A percentile compares a stretch with the other conserved stretches of the same genome.
Conservation (phyloP, 2,113 vertebrate genomes). For the Onychostoma macrolepis region DNA sequence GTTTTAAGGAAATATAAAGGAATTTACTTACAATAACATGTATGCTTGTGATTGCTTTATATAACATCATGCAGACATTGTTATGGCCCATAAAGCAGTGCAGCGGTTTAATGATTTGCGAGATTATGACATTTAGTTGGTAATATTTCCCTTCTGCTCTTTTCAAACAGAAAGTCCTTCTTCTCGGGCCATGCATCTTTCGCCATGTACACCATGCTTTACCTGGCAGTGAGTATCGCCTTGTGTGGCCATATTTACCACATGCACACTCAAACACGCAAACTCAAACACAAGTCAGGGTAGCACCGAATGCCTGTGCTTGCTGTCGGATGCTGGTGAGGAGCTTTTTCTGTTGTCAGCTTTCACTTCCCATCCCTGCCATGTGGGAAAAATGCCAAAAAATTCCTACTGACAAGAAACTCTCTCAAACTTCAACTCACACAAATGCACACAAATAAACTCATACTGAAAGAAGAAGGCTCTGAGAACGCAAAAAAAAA, state of each 20-base stretch:
- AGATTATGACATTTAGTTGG: slow-evolving; percentile 3
- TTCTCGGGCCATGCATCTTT: slow-evolving; percentile 82
- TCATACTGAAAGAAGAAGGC: slow-evolving; percentile 58
- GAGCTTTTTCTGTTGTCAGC: slow-evolving; percentile 46
- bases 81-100: slow-evolving; percentile 14
- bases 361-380: slow-evolving; percentile 34
- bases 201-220: slow-evolving; percentile 82
- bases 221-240: slow-evolving; percentile 77
- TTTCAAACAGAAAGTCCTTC: slow-evolving; percentile 81
- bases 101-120: slow-evolving; percentile 20
- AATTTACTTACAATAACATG: background rate
- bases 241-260: slow-evolving; percentile 26
- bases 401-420: slow-evolving; percentile 51
- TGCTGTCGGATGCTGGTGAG: slow-evolving; percentile 18
- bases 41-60: background rate
- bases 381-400: slow-evolving; percentile 43
- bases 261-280: slow-evolving; percentile 46
- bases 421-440: slow-evolving; percentile 47
- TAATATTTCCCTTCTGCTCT: slow-evolving; percentile 42
- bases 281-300: background rate
- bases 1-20: background rate
- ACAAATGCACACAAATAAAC: slow-evolving; percentile 63
- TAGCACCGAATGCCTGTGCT: slow-evolving; percentile 16
- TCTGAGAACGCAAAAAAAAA: slow-evolving; percentile 62
- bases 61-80: slow-evolving; percentile 1